A percentile compares a stretch with the other conserved stretches of the same genome.
These are phyloP conservation scores for Pseudorasbora parva DNA, from an alignment of 2,113 vertebrate genomes.

Conservation along the genomic window DNA sequence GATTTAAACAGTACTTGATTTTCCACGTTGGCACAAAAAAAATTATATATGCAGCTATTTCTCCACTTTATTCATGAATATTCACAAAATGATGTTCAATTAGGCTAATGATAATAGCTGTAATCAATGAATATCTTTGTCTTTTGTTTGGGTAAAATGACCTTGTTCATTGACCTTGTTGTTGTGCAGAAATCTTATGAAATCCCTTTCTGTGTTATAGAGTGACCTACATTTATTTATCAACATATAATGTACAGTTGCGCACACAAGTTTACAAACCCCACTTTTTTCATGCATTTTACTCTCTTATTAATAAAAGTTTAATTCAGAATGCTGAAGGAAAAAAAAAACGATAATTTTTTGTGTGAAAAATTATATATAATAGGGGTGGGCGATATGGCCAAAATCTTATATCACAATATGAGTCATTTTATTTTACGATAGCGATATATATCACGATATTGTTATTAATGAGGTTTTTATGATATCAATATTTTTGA, in stretches of 20 bases:
- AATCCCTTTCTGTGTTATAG: too few relatives aligned
- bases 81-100: background rate
- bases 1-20: background rate
- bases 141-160: background rate
- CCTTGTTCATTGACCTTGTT: background rate
- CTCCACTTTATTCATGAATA: background rate
- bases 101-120: background rate
- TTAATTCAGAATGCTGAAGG: background rate
- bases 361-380: background rate
- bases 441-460: too few relatives aligned
- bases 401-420: too few relatives aligned
- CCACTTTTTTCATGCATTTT: background rate
- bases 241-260: background rate
- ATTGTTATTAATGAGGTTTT: too few relatives aligned
- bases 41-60: background rate
- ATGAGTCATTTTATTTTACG: too few relatives aligned
- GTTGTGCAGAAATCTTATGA: background rate
- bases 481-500: too few relatives aligned
- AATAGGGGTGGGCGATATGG: background rate
- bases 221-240: background rate
- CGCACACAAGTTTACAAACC: background rate
- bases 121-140: background rate
- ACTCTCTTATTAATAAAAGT: background rate
- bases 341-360: background rate
- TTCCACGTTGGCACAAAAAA: background rate